phyloP scores from a whole-genome alignment of 2,797 vertebrate genomes.

The Neosilurus mollespiculum region DNA sequence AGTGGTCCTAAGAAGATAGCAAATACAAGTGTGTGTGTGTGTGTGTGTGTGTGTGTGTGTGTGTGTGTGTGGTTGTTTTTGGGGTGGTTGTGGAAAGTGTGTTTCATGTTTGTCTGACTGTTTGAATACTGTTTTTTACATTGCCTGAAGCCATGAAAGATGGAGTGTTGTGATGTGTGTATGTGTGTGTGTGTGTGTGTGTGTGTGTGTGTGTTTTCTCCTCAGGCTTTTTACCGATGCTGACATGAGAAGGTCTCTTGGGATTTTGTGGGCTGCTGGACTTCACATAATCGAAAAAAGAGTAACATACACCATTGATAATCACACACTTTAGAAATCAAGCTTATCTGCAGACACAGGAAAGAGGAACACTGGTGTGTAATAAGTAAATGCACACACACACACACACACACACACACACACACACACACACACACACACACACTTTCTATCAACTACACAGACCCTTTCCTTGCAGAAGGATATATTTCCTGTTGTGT shows the following conservation, averaged over 20 bases:
- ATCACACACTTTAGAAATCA: slow-evolving; percentile 78
- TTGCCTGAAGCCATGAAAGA: slow-evolving; percentile 37
- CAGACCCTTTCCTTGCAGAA: slow-evolving; percentile 59
- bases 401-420: background rate
- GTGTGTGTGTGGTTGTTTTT: no score
- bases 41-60: no score
- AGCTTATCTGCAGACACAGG: slow-evolving; percentile 77
- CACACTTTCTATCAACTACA: background rate
- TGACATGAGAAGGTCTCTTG: slow-evolving; percentile 54
- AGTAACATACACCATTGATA: slow-evolving; percentile 72
- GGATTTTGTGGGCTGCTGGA: no score
- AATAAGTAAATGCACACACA: background rate
- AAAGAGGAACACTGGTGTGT: slow-evolving; percentile 57
- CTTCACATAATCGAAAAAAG: no score
- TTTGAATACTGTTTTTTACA: slow-evolving; percentile 57
- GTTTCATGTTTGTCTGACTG: slow-evolving; percentile 56
- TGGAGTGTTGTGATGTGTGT: no score
- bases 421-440: slow-evolving; percentile 1
- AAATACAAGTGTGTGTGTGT: no score
- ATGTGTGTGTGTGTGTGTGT: slow-evolving; percentile 22
- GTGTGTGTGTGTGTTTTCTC: slow-evolving; percentile 39
- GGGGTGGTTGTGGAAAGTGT: no score
- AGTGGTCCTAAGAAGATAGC: no score
- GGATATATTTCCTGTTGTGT: slow-evolving; percentile 65
- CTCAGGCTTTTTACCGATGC: slow-evolving; percentile 40